phyloP scores from a whole-genome alignment of 2,113 vertebrate genomes.

The Nyctereutes procyonoides region DNA sequence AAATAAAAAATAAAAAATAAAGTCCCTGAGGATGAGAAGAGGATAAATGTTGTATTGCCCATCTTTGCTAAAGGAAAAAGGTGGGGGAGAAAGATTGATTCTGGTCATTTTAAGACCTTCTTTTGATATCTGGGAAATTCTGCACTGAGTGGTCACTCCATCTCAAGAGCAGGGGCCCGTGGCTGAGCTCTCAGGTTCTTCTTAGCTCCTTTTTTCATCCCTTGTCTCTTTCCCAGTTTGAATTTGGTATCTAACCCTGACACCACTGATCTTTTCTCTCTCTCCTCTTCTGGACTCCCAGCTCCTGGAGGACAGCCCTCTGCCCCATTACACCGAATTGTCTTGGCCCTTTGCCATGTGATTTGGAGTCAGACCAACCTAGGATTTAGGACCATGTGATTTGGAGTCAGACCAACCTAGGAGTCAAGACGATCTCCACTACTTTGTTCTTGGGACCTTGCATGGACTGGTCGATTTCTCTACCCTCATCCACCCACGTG shows the following conservation, averaged over 20 bases:
- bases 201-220: background rate
- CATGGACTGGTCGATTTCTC: background rate
- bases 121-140: slow-evolving; percentile 70
- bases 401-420: background rate
- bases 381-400: background rate
- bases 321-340: background rate
- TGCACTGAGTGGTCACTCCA: background rate
- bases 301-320: background rate
- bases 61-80: slow-evolving; percentile 26
- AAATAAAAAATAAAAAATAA: too few species aligned
- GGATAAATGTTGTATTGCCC: background rate
- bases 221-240: background rate
- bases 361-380: background rate
- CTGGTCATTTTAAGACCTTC: slow-evolving; percentile 32
- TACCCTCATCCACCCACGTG: background rate
- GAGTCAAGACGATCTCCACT: background rate
- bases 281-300: background rate
- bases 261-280: background rate
- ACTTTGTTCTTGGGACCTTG: background rate
- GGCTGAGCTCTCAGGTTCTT: background rate
- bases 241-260: background rate
- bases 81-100: slow-evolving; percentile 34
- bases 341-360: background rate
- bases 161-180: background rate
- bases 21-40: slow-evolving; percentile 5